Conservation (phyloP, 2,888 invertebrate genomes). For the Autographa gamma region DNA sequence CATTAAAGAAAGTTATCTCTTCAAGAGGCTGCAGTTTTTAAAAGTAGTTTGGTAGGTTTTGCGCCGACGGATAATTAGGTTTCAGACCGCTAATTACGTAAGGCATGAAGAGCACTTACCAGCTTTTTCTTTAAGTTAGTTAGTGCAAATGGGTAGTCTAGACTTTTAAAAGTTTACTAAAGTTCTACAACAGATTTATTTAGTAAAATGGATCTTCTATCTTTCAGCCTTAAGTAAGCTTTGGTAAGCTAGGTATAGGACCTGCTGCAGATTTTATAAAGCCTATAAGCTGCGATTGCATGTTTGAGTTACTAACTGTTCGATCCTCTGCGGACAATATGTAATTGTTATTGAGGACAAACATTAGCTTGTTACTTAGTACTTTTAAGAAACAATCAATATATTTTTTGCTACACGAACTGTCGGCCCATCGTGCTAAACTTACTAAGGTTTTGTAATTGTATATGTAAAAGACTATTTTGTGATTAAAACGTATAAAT, state of each 20-base stretch:
- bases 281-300: not conserved
- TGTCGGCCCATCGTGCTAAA: not conserved
- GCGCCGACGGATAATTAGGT: conserved; percentile 33
- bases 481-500: no score
- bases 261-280: not conserved
- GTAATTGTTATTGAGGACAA: not conserved
- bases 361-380: not conserved
- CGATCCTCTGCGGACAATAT: not conserved
- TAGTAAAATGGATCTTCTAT: not conserved
- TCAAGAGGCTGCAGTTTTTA: conserved; percentile 12
- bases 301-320: not conserved
- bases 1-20: not conserved
- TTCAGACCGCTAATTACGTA: conserved; percentile 34
- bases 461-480: no score
- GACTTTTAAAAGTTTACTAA: conserved; percentile 10
- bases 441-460: no score
- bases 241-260: not conserved
- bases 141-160: conserved; percentile 25
- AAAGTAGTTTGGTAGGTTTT: conserved; percentile 18
- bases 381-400: not conserved
- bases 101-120: conserved; percentile 19
- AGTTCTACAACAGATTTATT: not conserved
- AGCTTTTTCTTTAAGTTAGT: conserved; percentile 26
- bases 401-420: not conserved
- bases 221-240: not conserved